These are phyloP conservation scores for Mesocricetus auratus DNA, from an alignment of 2,113 vertebrate species.

Conservation along the genomic window DNA sequence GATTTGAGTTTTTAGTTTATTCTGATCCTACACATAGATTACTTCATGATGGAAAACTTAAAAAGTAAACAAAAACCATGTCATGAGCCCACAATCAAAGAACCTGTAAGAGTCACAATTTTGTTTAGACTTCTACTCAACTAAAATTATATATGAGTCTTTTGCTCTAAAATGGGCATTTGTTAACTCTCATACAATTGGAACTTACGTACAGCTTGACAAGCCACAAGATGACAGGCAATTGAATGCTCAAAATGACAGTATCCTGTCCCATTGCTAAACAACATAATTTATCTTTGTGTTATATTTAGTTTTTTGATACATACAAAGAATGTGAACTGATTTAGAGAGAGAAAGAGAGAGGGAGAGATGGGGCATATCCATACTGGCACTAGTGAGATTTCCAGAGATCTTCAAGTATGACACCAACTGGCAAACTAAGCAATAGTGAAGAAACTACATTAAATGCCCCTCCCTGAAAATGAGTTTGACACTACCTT, in stretches of 20 bases:
- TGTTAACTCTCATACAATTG: neutral
- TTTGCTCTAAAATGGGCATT: neutral
- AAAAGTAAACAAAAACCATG: neutral
- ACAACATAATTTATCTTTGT: neutral
- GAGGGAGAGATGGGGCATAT: neutral
- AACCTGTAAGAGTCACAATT: neutral
- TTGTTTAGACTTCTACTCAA: neutral
- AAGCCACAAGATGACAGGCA: neutral
- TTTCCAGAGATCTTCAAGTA: too few species aligned
- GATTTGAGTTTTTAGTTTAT: neutral
- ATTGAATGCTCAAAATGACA: neutral
- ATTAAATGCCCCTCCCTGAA: too few species aligned
- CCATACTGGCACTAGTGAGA: too few species aligned
- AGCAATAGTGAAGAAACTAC: too few species aligned
- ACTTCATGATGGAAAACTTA: neutral
- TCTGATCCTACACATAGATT: neutral
- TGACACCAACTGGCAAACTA: too few species aligned
- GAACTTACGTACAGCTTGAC: neutral
- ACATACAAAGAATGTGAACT: neutral
- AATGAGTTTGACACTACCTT: too few species aligned
- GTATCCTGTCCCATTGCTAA: neutral
- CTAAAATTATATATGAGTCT: neutral
- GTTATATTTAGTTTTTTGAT: neutral
- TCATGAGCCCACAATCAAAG: neutral
- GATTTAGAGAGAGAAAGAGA: neutral